Base-by-base conservation (phyloP, 1,140 invertebrate species). In the Drosophila chauvacae region DNA sequence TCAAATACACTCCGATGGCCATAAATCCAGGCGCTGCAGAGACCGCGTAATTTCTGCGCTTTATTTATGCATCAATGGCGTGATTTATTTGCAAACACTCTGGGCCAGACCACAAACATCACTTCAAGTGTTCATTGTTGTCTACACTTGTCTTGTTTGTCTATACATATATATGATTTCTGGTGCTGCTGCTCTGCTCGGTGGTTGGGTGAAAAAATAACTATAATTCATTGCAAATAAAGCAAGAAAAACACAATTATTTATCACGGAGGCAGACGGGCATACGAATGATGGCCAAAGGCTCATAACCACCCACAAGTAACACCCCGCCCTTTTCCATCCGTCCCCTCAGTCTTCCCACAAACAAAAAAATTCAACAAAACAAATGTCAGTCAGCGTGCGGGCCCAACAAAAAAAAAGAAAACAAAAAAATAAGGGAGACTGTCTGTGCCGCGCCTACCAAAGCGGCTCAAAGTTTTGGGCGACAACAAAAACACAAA, bases 151-250 rank as follows among this genome's bases (percentile, higher is more conserved):
- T 76, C 75, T 81, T 72, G 62, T 75, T 62, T 81, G 51, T 45
- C 57, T 64, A 70, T 58, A 45, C 41, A 61, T 63, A 57, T 51
- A 56, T 73, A 35, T 70, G 63, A 66, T 72, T 77, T 66, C 45
- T 68, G 68, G 14, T 48, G 50, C 45, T 23, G 44, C 20, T 23
- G n/a, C 41, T 20, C 48, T 50, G 28, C 30, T 59, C 28, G 56
- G 41, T 33, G 44, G 45, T 35, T 45, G 57, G 47, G 57, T 26
- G 51, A 41, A 76, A 64, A 88, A 80, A 88, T 56, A 88, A 84
- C 76, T 90, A 84, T 88, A 90, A 88, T 90, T 88, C 85, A 90
- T 88, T 83, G 83, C 80, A 87, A 88, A 88, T 84, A 88, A 78
- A 88, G 68, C 72, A 88, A 81, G 70, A 69, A 78, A 81, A 73